These are phyloP conservation scores for Falco biarmicus DNA, from an alignment of 2,797 vertebrate genomes.

Conservation along the genomic window DNA sequence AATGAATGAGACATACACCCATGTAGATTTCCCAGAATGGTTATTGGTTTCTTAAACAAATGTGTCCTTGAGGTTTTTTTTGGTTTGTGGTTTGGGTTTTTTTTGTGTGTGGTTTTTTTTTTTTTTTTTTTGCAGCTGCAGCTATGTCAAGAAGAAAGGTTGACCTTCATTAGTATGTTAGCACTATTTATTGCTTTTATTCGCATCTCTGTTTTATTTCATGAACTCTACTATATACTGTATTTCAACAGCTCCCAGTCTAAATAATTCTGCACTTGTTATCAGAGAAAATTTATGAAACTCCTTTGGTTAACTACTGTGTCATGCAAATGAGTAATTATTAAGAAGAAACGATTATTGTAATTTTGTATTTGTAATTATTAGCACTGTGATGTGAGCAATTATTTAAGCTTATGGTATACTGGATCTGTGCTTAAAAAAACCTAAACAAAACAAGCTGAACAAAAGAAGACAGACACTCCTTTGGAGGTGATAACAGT, in stretches of 20 bases:
- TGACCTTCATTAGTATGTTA: neutral
- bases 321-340: neutral
- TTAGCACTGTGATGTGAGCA: neutral
- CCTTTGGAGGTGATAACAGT: neutral
- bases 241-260: neutral
- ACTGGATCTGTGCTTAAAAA: neutral
- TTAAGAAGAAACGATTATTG: neutral
- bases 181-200: neutral
- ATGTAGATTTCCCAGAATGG: neutral
- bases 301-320: neutral
- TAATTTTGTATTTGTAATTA: neutral
- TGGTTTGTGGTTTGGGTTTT: neutral
- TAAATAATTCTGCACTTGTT: neutral
- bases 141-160: neutral
- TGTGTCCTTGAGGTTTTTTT: neutral
- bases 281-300: constrained; percentile 10
- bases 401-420: neutral
- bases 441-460: neutral
- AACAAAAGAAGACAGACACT: neutral
- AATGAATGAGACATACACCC: neutral
- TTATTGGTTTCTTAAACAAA: neutral
- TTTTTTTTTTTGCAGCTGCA: neutral
- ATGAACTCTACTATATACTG: fast-evolving
- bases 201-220: neutral
- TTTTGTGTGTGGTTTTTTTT: too few species aligned